Base-by-base conservation (phyloP, 2,888 invertebrate genomes). In the Sussaba pulchella region DNA sequence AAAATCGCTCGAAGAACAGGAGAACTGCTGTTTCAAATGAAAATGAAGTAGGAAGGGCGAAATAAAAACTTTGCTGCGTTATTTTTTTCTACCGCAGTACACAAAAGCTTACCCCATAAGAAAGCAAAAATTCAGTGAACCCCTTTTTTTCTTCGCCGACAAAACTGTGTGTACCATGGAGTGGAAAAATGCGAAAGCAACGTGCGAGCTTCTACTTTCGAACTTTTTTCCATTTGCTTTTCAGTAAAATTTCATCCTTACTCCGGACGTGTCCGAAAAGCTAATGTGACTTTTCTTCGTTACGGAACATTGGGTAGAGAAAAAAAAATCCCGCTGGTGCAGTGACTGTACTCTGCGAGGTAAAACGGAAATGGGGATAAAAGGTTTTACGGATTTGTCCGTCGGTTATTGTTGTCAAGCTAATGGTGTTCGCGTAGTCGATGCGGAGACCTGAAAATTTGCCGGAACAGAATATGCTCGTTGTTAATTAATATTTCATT, bases 401-500 rank as follows among this genome's bases (percentile, higher is more conserved):
- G 17, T 36, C 39, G 17, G 6, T 17, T 57, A 57, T 36, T 6
- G 39, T 39, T 36, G 3, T 59, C 10, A 1, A 14, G 19, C 12
- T 59, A 19, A 1, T 14, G 57, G 24, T 52, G 24, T 1, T 19
- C 21, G 1, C 6, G 17, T 9, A 39, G 6, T 14, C 17, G n/a
- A 59, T 17, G 10, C 31, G n/a, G 66, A 21, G 2, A n/a, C 36
- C 39, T 14, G 12, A 19, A 50, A 21, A 8, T 9, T 50, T 39
- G 0, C 3, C 39, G 3, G 54, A 17, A 54, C 41, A 41, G 41
- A 69, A 54, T 69, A 69, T 10, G 9, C 24, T 57, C 57, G 57
- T 31, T 43, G 43, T 43, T 43, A 43, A 57, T 69, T 43, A 57
- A 57, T 57, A 17, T 57, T 54, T 43, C 43, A 69, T 69, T 54